A percentile compares a stretch with the other conserved stretches of the same genome.
phyloP scores from a whole-genome alignment of 2,113 vertebrate species.

The Stictonetta naevosa region DNA sequence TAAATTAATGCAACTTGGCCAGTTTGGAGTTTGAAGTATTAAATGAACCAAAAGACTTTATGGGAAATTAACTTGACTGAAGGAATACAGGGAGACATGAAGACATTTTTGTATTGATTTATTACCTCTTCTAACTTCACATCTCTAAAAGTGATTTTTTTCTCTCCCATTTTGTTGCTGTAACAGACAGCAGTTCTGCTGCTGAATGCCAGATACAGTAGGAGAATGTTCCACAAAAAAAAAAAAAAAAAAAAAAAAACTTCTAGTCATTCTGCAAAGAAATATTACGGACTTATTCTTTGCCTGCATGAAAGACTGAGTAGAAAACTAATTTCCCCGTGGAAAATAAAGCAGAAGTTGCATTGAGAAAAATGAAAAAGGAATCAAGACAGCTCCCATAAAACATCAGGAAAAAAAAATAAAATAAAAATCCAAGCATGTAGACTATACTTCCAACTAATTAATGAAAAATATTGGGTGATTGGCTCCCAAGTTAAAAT shows the following conservation, averaged over 20 bases:
- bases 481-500: neutral
- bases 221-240: neutral
- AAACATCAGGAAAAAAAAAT: neutral
- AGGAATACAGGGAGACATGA: neutral
- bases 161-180: neutral
- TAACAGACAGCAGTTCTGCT: neutral
- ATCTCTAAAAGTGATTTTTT: neutral
- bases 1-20: neutral
- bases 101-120: neutral
- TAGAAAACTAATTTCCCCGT: constrained; percentile 11
- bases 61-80: neutral
- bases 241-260: neutral
- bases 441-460: neutral
- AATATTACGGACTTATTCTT: neutral
- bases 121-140: neutral
- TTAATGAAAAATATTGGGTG: neutral
- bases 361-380: neutral
- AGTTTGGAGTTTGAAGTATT: neutral
- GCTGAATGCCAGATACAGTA: neutral
- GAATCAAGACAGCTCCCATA: neutral
- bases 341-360: neutral
- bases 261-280: neutral
- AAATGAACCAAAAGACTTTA: neutral
- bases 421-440: neutral
- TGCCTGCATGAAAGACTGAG: neutral